phyloP scores from a whole-genome alignment of 2,113 vertebrate genomes.

The Shinisaurus crocodilurus region DNA sequence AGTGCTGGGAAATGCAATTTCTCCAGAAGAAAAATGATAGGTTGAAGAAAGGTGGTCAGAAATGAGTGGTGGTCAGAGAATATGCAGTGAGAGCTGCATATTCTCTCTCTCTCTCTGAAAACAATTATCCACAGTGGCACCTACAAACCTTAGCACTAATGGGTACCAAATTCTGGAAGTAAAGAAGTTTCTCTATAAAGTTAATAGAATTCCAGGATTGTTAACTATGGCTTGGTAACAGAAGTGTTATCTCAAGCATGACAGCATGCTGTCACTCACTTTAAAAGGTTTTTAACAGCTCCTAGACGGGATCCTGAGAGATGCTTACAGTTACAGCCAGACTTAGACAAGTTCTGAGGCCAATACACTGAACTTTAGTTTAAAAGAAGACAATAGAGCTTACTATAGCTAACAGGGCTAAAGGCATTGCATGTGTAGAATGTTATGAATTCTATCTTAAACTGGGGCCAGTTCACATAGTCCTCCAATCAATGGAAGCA shows the following conservation, averaged over 20 bases:
- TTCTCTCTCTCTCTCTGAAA: neutral
- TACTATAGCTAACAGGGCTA: neutral
- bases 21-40: neutral
- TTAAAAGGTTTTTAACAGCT: conserved; percentile 35
- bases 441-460: neutral
- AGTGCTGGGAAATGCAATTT: neutral
- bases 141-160: neutral
- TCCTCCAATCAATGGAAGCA: too few species aligned
- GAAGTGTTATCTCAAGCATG: neutral
- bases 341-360: conserved; percentile 5
- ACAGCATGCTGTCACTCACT: neutral
- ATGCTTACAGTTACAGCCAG: neutral
- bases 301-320: conserved; percentile 12
- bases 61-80: too few species aligned
- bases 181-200: neutral
- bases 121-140: neutral
- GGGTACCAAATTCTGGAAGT: neutral
- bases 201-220: neutral
- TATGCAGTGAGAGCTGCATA: neutral
- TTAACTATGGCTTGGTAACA: neutral
- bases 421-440: neutral
- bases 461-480: neutral
- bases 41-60: neutral
- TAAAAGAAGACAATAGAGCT: neutral
- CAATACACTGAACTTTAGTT: neutral